Evolutionary conservation across 1,140 invertebrate genomes (phyloP).

Genomic region (Bombus turneri): DNA sequence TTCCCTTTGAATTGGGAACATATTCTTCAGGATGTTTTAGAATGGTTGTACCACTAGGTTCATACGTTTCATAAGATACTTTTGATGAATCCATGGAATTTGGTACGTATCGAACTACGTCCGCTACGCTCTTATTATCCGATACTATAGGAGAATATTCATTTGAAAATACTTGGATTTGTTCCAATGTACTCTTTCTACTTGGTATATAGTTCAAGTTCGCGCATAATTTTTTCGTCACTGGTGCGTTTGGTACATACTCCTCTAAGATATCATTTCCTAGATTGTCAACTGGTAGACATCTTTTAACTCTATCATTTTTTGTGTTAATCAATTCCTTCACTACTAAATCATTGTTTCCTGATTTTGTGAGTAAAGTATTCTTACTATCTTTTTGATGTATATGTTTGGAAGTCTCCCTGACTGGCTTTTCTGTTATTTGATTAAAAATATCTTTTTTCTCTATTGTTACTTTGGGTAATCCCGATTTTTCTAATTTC

Average conservation of each 20-base stretch:
- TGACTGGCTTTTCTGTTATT: conserved; percentile 5
- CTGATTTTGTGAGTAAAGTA: conserved; percentile 4
- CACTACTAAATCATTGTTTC: background rate
- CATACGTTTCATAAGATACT: conserved; percentile 63
- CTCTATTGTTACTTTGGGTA: background rate
- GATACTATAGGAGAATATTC: conserved; percentile 65
- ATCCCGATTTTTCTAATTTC: conserved; percentile 19
- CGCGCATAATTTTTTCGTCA: conserved; percentile 33
- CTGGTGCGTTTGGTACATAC: conserved; percentile 66
- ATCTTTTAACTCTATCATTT: conserved; percentile 33
- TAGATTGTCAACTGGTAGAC: conserved; percentile 2
- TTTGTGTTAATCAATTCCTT: conserved; percentile 15
- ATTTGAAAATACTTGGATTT: conserved; percentile 56
- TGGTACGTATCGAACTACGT: conserved; percentile 62
- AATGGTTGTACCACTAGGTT: conserved; percentile 47
- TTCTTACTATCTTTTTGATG: background rate
- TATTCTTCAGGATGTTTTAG: conserved; percentile 59
- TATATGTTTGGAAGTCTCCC: background rate
- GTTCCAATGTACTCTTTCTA: conserved; percentile 67
- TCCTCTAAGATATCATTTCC: conserved; percentile 61
- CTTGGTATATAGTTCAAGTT: conserved; percentile 70
- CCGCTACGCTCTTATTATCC: background rate
- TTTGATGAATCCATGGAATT: conserved; percentile 60
- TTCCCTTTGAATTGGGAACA: conserved; percentile 69
- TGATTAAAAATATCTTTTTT: conserved; percentile 18